A percentile compares a stretch with the other conserved stretches of the same genome.
Conservation (phyloP, 2,113 vertebrate genomes). For the Gnathonemus echidnorhynchus region DNA sequence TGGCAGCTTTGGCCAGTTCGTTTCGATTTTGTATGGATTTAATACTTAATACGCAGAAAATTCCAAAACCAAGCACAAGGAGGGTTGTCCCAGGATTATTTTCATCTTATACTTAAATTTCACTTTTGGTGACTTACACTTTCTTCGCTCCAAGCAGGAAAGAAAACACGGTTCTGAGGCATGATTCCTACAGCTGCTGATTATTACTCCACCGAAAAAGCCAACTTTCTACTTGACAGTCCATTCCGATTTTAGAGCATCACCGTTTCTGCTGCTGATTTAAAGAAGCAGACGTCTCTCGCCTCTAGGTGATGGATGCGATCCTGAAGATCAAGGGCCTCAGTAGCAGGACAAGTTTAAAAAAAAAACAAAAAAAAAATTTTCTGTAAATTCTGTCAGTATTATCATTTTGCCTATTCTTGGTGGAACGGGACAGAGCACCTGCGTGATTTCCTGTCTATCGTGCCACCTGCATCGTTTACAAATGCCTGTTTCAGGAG, state of each 20-base stretch:
- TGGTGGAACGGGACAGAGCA: not conserved
- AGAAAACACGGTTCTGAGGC: not conserved
- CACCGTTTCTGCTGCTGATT: not conserved
- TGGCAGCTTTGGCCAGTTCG: not conserved
- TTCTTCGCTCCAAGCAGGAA: not conserved
- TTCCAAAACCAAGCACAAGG: slow-evolving; percentile 29
- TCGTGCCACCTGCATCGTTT: not conserved
- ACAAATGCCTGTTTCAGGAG: not conserved
- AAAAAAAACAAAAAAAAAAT: not conserved
- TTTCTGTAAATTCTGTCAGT: not conserved
- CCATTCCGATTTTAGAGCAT: not conserved
- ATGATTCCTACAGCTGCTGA: not conserved
- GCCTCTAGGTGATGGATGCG: not conserved
- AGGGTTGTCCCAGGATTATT: not conserved
- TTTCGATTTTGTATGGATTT: slow-evolving; percentile 34
- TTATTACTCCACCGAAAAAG: not conserved
- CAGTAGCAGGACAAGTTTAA: not conserved
- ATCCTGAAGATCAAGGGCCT: not conserved
- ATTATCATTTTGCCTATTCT: slow-evolving; percentile 2
- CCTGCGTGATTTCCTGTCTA: not conserved
- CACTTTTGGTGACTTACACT: not conserved
- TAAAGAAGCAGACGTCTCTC: not conserved
- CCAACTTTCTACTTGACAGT: not conserved
- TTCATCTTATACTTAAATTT: slow-evolving; percentile 3
- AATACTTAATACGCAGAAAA: slow-evolving; percentile 22